Percentiles rank a stretch among this genome's conserved stretches.
These are phyloP conservation scores for Pelecanus crispus DNA, from an alignment of 2,113 vertebrate species.

Conservation along the genomic window DNA sequence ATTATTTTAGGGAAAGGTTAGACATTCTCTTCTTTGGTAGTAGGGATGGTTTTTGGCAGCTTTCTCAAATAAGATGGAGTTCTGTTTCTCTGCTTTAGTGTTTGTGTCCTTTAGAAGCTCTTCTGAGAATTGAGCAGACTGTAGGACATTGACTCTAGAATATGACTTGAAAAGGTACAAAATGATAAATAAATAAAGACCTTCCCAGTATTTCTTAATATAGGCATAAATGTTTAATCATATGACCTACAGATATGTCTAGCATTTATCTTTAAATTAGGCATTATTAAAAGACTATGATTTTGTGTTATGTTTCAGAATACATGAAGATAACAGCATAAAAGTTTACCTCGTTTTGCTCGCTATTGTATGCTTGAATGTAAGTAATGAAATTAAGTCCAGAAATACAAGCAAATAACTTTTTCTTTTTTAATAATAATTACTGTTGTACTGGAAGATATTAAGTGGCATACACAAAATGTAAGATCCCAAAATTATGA, in stretches of 20 bases:
- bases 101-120: neutral
- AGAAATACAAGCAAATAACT: neutral
- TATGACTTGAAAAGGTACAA: conserved; percentile 5
- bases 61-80: neutral
- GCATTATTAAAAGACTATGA: neutral
- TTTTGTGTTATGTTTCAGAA: neutral
- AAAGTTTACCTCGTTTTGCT: neutral
- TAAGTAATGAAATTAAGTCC: neutral
- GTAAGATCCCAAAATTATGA: neutral
- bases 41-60: neutral
- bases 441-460: neutral
- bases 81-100: neutral
- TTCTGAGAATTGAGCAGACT: neutral
- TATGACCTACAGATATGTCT: neutral
- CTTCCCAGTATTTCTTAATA: conserved; percentile 22
- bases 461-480: neutral
- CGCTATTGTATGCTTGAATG: neutral
- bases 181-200: conserved; percentile 52
- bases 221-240: conserved; percentile 30
- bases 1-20: neutral
- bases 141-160: neutral
- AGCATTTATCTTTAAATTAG: conserved; percentile 5
- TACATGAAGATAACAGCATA: neutral
- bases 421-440: neutral
- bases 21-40: neutral